These are phyloP conservation scores for Cyclopterus lumpus DNA, from an alignment of 2,797 vertebrate species.

Conservation along the genomic window DNA sequence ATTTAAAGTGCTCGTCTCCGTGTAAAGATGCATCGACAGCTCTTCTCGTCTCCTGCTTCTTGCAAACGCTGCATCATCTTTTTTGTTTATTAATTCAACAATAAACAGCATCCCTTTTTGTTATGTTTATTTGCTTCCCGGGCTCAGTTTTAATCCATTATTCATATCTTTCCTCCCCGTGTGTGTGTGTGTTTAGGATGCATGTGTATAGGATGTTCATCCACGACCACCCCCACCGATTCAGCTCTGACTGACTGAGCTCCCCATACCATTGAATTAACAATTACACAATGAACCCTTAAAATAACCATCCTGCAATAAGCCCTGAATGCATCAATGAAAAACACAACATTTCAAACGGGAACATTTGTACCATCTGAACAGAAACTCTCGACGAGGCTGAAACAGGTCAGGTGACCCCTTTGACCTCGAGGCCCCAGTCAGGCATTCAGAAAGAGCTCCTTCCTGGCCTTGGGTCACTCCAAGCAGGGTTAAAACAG, in stretches of 20 bases:
- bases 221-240: background rate
- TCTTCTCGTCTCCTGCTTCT: background rate
- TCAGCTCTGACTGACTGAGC: constrained; percentile 15
- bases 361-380: background rate
- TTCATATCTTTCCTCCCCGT: constrained; percentile 3
- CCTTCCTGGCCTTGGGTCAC: background rate
- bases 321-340: background rate
- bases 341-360: background rate
- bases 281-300: constrained; percentile 9
- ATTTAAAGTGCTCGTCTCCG: no score
- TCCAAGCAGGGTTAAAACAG: no score
- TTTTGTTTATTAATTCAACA: background rate
- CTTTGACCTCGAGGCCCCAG: background rate
- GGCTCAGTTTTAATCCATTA: constrained; percentile 14
- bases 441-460: background rate
- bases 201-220: constrained; percentile 23
- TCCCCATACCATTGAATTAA: constrained; percentile 1
- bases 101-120: background rate
- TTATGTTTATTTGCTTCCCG: constrained; percentile 1
- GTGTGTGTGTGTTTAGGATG: background rate
- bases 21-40: background rate
- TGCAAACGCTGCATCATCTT: background rate
- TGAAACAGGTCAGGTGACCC: constrained; percentile 5
- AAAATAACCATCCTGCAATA: constrained; percentile 1
- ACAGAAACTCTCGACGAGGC: constrained; percentile 6